Base-by-base conservation (phyloP, 2,113 vertebrate species). In the Trogon surrucura region DNA sequence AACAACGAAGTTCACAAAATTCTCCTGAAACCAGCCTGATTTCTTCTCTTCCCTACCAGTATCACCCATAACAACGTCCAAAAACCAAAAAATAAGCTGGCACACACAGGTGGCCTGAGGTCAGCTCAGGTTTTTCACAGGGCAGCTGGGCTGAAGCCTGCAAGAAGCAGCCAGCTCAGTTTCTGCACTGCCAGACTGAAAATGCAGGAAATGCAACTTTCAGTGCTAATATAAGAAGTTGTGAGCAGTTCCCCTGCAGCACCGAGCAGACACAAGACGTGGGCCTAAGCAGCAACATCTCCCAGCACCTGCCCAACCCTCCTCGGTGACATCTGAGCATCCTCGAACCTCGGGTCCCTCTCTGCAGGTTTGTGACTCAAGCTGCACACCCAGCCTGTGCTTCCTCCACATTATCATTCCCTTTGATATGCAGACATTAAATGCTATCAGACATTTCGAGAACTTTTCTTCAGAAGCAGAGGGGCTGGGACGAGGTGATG, bases 321-420 rank as follows among this genome's bases (percentile, higher is more conserved):
- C 27, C 62, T 9, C 6, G 36, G n/a, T 56, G 47, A 20, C 54
- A 85, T 34, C 67, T 61, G 78, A 70, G 41, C 36, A 12, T 5
- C 19, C 30, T 13, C 8, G 5, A 14, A 48, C 48, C 45, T 67
- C n/a, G 20, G 34, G 17, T 11, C 41, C 11, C 41, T 57, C 78
- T 3, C 20, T 2, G 5, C 10, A 36, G 14, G 18, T 66, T 81
- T 66, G 34, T 32, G 65, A 38, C 30, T 17, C 34, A 19, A 16
- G 23, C 27, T n/a, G 8, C 12, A 41, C 18, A 62, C 5, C 25
- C 50, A 25, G 8, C 11, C 7, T 32, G 15, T 2, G 1, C 60
- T 41, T 45, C 22, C 13, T 20, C 51, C 30, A 4, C 1, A 2
- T 0, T 7, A 29, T 6, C 30, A 23, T 15, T 44, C 12, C 23